Conservation (phyloP, 2,888 invertebrate genomes). For the Panzeria rudis region DNA sequence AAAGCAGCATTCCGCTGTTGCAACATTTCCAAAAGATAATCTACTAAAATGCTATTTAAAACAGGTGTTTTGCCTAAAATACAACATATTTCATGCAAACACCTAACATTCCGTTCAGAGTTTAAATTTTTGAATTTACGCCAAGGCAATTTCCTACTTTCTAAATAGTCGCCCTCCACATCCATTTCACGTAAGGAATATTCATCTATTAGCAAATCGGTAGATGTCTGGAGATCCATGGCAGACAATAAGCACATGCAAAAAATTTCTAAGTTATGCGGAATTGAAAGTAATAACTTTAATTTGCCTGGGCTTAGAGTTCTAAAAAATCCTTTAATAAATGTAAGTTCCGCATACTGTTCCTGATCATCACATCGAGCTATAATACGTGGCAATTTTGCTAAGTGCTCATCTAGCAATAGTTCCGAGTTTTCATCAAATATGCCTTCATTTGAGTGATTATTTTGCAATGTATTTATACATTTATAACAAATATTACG, state of each 20-base stretch:
- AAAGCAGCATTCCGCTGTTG: conserved; percentile 84
- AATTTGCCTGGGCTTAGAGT: conserved; percentile 86
- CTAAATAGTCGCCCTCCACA: conserved; percentile 82
- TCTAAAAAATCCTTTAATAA: conserved; percentile 88
- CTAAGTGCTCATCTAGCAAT: conserved; percentile 86
- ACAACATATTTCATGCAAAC: conserved; percentile 85
- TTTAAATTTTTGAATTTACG: conserved; percentile 87
- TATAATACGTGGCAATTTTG: conserved; percentile 87
- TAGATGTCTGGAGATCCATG: conserved; percentile 84
- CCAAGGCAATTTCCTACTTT: conserved; percentile 85
- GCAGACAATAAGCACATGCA: conserved; percentile 85
- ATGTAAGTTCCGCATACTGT: conserved; percentile 87
- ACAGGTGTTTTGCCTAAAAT: conserved; percentile 85
- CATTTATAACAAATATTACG: conserved; percentile 81
- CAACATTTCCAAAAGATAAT: conserved; percentile 87
- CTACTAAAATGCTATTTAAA: conserved; percentile 85
- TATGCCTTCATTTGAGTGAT: conserved; percentile 73
- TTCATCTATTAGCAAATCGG: conserved; percentile 85
- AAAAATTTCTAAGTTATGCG: conserved; percentile 85
- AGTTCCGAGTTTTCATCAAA: conserved; percentile 84
- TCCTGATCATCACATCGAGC: conserved; percentile 87
- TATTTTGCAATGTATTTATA: conserved; percentile 82
- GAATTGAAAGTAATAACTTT: conserved; percentile 85
- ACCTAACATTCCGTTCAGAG: conserved; percentile 83
- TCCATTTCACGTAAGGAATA: conserved; percentile 78